Conservation (phyloP, 2,113 vertebrate species). For the Malurus elegans region DNA sequence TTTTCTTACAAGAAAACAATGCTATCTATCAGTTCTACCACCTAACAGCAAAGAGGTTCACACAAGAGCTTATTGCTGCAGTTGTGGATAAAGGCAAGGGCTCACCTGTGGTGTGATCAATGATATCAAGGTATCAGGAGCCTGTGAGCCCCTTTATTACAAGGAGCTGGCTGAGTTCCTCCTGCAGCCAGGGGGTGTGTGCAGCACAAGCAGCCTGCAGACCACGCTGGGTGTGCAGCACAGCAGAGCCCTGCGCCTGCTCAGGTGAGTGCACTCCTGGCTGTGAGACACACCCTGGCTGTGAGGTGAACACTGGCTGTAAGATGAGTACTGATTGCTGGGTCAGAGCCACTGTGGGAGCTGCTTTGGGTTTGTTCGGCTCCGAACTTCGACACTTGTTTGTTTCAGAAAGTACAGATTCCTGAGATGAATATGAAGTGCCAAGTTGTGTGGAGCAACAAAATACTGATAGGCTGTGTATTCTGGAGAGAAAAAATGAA, state of each 20-base stretch:
- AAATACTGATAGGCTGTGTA: not conserved
- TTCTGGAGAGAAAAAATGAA: not conserved
- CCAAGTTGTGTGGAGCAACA: not conserved
- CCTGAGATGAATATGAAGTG: not conserved
- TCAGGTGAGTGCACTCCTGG: too few species aligned
- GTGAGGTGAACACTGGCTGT: not conserved
- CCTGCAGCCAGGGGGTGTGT: fast-evolving
- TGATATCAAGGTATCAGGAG: not conserved
- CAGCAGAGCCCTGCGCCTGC: not conserved
- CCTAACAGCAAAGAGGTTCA: not conserved
- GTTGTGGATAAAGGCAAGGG: not conserved
- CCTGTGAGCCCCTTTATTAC: not conserved
- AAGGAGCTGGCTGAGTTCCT: not conserved
- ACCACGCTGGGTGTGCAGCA: fast-evolving
- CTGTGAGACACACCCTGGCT: not conserved
- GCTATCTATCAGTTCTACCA: not conserved
- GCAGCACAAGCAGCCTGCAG: not conserved
- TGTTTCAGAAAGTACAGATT: not conserved
- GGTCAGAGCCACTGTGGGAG: fast-evolving
- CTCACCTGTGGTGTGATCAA: fast-evolving
- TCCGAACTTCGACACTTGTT: not conserved
- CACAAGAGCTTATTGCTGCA: not conserved
- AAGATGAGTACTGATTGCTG: too few species aligned
- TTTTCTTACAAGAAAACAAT: not conserved
- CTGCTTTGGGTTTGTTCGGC: not conserved